These are phyloP conservation scores for Zelleria hepariella DNA, from an alignment of 2,888 invertebrate genomes.

Conservation along the genomic window DNA sequence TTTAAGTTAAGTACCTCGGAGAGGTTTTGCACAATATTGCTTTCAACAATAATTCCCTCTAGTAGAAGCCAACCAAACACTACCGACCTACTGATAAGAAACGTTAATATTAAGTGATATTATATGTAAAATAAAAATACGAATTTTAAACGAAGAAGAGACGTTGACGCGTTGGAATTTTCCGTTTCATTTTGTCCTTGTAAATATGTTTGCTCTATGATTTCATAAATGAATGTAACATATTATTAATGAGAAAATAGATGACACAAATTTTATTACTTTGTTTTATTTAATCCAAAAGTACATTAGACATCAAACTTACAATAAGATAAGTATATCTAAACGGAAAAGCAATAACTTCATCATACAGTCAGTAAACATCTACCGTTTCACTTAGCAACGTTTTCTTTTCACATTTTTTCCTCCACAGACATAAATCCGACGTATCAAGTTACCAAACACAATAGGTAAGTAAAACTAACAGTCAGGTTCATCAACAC, in stretches of 20 bases:
- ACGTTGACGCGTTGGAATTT: slow-evolving; percentile 62
- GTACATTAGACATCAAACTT: not conserved
- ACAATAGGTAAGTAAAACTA: slow-evolving; percentile 5
- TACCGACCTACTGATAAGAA: slow-evolving; percentile 56
- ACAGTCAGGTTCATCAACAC: slow-evolving; percentile 28
- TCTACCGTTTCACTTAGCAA: no score
- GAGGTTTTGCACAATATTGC: not conserved
- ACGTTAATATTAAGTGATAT: slow-evolving; percentile 65
- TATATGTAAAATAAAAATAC: slow-evolving; percentile 67
- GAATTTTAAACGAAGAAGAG: slow-evolving; percentile 65
- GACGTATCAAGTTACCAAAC: not conserved
- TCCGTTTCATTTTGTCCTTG: slow-evolving; percentile 67
- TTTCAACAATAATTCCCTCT: slow-evolving; percentile 36
- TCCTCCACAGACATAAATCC: not conserved
- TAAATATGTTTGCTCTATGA: slow-evolving; percentile 72
- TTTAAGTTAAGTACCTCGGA: no score
- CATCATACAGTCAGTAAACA: no score
- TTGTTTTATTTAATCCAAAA: slow-evolving; percentile 35
- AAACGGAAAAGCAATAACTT: not conserved
- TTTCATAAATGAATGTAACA: slow-evolving; percentile 71
- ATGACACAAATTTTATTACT: slow-evolving; percentile 59
- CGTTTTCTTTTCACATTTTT: no score
- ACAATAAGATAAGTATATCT: not conserved
- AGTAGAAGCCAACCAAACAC: slow-evolving; percentile 35
- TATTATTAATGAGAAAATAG: slow-evolving; percentile 71